Base-by-base conservation (phyloP, 2,888 invertebrate species). In the Sphinx pinastri region DNA sequence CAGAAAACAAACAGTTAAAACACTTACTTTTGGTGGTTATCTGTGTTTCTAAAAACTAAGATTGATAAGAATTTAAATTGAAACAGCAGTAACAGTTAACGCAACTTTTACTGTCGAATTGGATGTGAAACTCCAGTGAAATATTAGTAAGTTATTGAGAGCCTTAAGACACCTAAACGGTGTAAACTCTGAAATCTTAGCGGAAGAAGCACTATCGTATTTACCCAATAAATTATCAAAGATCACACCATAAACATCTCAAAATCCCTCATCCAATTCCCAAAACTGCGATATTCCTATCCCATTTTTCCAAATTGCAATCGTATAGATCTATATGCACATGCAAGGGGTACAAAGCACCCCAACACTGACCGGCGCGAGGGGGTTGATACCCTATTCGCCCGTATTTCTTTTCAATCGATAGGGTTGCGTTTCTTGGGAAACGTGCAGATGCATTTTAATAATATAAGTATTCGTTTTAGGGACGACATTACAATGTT, bases 331-430 rank as follows among this genome's bases (percentile, higher is more conserved):
- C 16, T 60, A 70, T 70, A 66, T 47, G 67, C 67, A 67, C 57
- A 31, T 67, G 31, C 75, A 77, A 79, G 78, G 80, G 81, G 58
- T 45, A 38, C 52, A 54, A 67, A 47, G 25, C 52, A 60, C 49
- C 66, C 68, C 63, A 49, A 5, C 47, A 16, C 49, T 63, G 63
- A 13, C 63, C 49, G 49, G 13, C 45, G 19, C 55, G 16, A 55
- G 4, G 11, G 60, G 60, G 60, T n/a, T 45, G 6, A 74, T 89
- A 25, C 89, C 89, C 85, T 90, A 89, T 91, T 90, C 90, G 86
- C 83, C 82, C 84, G 83, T 87, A 88, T 88, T 87, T 84, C 84
- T 79, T 85, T 83, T 47, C 19, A 47, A 49, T 47, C 19, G 63
- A 49, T 49, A 63, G 63, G 63, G 63, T 63, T 63, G 63, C 16